A percentile compares a stretch with the other conserved stretches of the same genome.
phyloP scores from a whole-genome alignment of 2,113 vertebrate species.

The rat (Rattus norvegicus) region DNA sequence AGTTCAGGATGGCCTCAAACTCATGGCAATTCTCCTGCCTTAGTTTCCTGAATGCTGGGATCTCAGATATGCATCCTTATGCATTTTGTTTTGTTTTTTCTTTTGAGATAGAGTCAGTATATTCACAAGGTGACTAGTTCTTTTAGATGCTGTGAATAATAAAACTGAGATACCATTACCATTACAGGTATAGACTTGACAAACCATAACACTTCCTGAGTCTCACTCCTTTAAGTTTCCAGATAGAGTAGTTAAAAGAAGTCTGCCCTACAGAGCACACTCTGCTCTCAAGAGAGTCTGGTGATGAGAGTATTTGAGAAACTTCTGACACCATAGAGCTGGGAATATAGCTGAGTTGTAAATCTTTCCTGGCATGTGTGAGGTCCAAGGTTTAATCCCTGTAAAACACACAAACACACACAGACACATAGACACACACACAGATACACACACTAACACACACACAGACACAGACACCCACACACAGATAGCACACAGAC shows the following conservation, averaged over 20 bases:
- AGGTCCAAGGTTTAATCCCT: neutral
- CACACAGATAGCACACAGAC: neutral
- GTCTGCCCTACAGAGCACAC: rapidly evolving
- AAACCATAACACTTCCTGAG: neutral
- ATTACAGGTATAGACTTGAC: neutral
- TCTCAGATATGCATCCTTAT: neutral
- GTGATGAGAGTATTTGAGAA: neutral
- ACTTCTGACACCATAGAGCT: neutral
- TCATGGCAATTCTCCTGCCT: neutral
- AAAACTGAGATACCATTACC: neutral
- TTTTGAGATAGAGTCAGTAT: neutral
- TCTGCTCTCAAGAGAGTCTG: neutral
- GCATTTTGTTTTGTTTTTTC: neutral
- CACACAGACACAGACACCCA: neutral
- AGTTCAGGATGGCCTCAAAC: neutral
- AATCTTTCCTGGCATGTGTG: neutral
- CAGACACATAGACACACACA: neutral
- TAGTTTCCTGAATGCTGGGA: neutral
- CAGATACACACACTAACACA: neutral
- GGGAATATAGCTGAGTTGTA: neutral
- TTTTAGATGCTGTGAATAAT: neutral
- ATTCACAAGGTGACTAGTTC: neutral
- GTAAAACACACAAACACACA: neutral
- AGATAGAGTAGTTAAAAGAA: neutral
- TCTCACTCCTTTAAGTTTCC: neutral